phyloP scores from a whole-genome alignment of 2,888 invertebrate species.

The Resseliella maxima region DNA sequence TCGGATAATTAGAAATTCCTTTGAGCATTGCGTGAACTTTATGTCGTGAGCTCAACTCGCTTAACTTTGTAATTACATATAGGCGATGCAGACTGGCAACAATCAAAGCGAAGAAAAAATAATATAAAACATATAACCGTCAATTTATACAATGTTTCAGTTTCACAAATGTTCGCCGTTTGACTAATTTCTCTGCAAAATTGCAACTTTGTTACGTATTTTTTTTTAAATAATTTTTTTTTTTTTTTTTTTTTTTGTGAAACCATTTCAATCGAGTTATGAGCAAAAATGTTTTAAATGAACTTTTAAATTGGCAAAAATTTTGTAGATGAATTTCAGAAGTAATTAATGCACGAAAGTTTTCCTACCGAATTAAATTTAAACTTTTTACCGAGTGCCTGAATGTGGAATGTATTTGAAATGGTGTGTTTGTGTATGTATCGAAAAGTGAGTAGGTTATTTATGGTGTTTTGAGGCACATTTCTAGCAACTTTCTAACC shows the following conservation, averaged over 20 bases:
- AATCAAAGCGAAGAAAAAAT: background rate
- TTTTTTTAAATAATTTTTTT: no score
- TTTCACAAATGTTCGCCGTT: background rate
- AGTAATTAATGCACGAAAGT: conserved; percentile 31
- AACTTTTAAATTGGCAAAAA: conserved; percentile 31
- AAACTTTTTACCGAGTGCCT: background rate
- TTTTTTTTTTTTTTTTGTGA: no score
- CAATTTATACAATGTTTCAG: background rate
- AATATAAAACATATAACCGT: background rate
- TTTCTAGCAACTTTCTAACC: background rate
- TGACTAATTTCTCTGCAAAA: background rate
- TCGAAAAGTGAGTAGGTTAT: background rate
- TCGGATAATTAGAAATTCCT: conserved; percentile 7
- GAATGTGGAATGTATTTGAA: background rate
- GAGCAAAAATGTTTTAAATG: background rate
- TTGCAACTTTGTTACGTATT: background rate
- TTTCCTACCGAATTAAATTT: background rate
- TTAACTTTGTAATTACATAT: background rate
- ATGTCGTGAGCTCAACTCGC: background rate
- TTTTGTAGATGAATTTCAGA: background rate
- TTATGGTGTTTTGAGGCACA: conserved; percentile 30
- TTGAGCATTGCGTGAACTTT: background rate
- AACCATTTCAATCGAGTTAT: background rate
- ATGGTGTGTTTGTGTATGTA: no score
- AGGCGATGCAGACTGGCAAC: background rate